Percentiles rank a stretch among this genome's conserved stretches.
These are phyloP conservation scores for Eupithecia subfuscata DNA, from an alignment of 2,888 invertebrate species.

Conservation along the genomic window DNA sequence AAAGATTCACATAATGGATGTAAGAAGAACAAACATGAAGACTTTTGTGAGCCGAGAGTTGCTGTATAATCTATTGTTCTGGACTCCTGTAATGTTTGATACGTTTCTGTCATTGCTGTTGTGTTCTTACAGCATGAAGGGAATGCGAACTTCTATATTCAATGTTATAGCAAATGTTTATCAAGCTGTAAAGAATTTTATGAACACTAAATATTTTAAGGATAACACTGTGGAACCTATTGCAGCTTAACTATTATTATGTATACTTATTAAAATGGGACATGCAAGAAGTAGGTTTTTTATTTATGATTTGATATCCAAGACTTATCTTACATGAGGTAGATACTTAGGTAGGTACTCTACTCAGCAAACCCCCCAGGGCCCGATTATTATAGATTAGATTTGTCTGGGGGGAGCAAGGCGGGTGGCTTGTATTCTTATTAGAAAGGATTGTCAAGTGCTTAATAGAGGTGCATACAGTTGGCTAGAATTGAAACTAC, in stretches of 20 bases:
- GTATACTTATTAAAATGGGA: not conserved
- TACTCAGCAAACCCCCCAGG: not conserved
- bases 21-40: conserved; percentile 63
- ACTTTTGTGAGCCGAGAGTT: conserved; percentile 70
- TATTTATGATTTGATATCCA: not conserved
- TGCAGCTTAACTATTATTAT: conserved; percentile 36
- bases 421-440: not conserved
- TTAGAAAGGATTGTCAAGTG: not conserved
- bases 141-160: conserved; percentile 67
- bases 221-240: conserved; percentile 68
- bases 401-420: not conserved
- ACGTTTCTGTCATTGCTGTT: conserved; percentile 70
- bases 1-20: conserved; percentile 69
- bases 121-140: conserved; percentile 70
- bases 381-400: not conserved
- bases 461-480: not conserved
- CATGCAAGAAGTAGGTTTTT: not conserved
- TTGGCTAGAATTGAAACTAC: not conserved
- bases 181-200: conserved; percentile 73
- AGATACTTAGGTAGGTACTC: not conserved
- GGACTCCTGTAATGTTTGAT: conserved; percentile 79
- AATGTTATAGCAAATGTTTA: conserved; percentile 77
- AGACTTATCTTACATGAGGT: not conserved
- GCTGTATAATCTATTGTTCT: conserved; percentile 75
- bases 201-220: conserved; percentile 74